Base-by-base conservation (phyloP, 2,113 vertebrate genomes). In the Halichoerus grypus region DNA sequence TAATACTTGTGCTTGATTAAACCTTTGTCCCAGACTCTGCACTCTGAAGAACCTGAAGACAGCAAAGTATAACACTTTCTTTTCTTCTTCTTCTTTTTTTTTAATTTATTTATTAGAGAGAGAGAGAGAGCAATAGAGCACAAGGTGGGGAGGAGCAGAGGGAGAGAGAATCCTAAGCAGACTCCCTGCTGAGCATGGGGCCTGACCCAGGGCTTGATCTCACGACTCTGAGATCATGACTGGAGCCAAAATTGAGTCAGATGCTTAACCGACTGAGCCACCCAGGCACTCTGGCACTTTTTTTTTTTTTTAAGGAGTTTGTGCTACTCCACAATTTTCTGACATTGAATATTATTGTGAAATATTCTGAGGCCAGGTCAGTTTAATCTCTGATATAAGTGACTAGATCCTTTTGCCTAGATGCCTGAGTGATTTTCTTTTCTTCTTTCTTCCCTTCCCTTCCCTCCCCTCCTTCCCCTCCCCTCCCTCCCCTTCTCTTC, bases 261-360 rank as follows among this genome's bases (percentile, higher is more conserved):
- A 7, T 33, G 31, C 63, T 67, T 65, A 65, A 65, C 28, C 16
- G 63, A 65, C 14, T 65, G 14, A 67, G 7, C 31, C 14, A 67
- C 5, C 63, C 63, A 67, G 14, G 14, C 31, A 16, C 6, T 67
- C 31, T 28, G 16, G 14, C 28, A 65, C 14, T 7, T 16, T 8
- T 92, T 95, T 77, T 15, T 94, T 91, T 91, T 12, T 39, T 71
- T 81, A 46, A n/a, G 16, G n/a, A 51, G 53, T 91, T 81, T 36
- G 14, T 81, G 19, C 74, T 77, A n/a, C 53, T 74, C 33, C 15
- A 36, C 26, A 51, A 28, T 76, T 84, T 88, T 92, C 53, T 92
- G 31, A 67, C 4, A 10, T 33, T 33, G 39, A 74, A 39, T 69
- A 18, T 89, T 77, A 7, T 7, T 85, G 14, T 74, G 57, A 33